These are phyloP conservation scores for Salarias fasciatus DNA, from an alignment of 2,797 vertebrate species.

Conservation along the genomic window DNA sequence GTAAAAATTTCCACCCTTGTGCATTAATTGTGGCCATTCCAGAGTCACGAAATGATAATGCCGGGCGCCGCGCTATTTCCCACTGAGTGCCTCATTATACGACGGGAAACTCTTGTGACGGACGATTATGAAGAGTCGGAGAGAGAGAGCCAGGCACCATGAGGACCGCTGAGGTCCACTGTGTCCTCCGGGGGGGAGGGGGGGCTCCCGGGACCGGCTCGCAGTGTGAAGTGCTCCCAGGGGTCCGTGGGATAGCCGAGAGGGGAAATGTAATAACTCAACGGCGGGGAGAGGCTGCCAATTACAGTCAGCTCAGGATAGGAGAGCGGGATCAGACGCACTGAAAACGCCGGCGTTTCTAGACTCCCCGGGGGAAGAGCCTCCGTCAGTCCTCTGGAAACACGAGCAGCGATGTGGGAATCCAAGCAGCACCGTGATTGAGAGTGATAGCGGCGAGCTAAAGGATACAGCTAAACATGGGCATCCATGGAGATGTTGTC, in stretches of 20 bases:
- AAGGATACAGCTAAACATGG: conserved; percentile 46
- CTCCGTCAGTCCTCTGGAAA: conserved; percentile 60
- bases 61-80: conserved; percentile 33
- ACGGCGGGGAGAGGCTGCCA: conserved; percentile 65
- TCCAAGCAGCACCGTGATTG: conserved; percentile 63
- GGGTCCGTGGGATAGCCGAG: conserved; percentile 59
- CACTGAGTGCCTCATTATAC: conserved; percentile 68
- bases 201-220: conserved; percentile 50
- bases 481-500: conserved; percentile 51
- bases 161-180: conserved; percentile 45
- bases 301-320: conserved; percentile 67
- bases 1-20: conserved; percentile 46
- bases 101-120: conserved; percentile 51
- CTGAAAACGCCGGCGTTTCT: conserved; percentile 58
- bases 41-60: conserved; percentile 55
- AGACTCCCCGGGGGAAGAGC: conserved; percentile 55
- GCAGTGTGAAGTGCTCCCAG: conserved; percentile 68
- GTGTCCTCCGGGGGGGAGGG: conserved; percentile 46
- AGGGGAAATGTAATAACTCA: conserved; percentile 73
- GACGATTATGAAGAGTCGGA: conserved; percentile 52
- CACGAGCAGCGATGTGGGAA: conserved; percentile 60
- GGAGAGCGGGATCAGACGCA: conserved; percentile 64
- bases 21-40: conserved; percentile 62
- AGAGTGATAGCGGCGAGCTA: conserved; percentile 56
- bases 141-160: conserved; percentile 24